These are phyloP conservation scores for Crotalus tigris DNA, from an alignment of 2,113 vertebrate species.

Conservation along the genomic window DNA sequence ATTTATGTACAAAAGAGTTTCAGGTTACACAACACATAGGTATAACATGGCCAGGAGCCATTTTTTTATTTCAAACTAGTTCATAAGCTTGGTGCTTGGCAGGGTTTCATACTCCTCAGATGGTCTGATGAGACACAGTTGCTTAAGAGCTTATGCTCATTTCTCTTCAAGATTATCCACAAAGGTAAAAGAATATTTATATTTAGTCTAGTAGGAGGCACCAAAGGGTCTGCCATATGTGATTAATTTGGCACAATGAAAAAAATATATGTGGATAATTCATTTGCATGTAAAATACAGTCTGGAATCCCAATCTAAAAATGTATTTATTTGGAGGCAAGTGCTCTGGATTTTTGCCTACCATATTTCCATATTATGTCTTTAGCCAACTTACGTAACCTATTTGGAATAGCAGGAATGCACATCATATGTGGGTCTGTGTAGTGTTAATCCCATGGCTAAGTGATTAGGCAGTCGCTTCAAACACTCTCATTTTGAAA, in stretches of 20 bases:
- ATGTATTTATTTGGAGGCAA: background rate
- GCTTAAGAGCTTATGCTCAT: conserved; percentile 24
- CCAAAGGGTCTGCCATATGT: background rate
- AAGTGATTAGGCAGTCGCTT: background rate
- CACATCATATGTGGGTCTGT: background rate
- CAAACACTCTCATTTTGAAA: background rate
- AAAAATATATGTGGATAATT: background rate
- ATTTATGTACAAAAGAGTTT: background rate
- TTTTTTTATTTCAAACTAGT: conserved; percentile 52
- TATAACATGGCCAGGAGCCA: conserved; percentile 18
- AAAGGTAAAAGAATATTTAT: conserved; percentile 29
- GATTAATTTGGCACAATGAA: conserved; percentile 21
- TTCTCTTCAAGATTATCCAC: conserved; percentile 28
- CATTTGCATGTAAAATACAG: conserved; percentile 14
- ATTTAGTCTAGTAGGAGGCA: conserved; percentile 12
- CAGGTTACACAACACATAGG: conserved; percentile 9
- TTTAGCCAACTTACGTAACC: too few species aligned
- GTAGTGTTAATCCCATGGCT: background rate
- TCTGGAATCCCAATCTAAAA: background rate
- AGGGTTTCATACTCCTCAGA: conserved; percentile 28
- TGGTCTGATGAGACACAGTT: conserved; percentile 30
- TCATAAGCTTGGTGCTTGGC: conserved; percentile 38
- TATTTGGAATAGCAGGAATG: background rate
- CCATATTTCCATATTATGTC: background rate
- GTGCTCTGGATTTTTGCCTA: background rate